Conservation (phyloP, 2,888 invertebrate genomes). For the Chydorus sphaericus region DNA sequence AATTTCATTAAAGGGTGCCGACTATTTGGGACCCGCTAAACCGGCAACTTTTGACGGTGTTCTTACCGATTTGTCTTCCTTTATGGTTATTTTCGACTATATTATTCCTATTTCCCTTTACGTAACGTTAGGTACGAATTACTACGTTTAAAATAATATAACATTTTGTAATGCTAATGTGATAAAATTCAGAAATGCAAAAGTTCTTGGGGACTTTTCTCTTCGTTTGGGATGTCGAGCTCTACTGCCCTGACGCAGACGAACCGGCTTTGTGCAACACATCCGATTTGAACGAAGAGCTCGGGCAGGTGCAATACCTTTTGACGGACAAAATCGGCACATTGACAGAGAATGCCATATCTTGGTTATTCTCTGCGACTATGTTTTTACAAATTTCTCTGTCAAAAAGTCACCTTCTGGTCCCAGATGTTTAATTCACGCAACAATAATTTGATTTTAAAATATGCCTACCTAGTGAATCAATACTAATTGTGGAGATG, state of each 20-base stretch:
- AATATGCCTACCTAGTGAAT: no score
- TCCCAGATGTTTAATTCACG: no score
- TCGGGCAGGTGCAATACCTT: slow-evolving; percentile 66
- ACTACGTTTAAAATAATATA: no score
- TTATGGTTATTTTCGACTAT: slow-evolving; percentile 63
- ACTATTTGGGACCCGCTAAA: background rate
- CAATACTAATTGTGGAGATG: no score
- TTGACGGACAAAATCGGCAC: slow-evolving; percentile 80
- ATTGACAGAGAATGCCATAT: slow-evolving; percentile 68
- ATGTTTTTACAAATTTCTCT: no score
- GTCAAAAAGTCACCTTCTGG: no score
- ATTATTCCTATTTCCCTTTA: slow-evolving; percentile 75
- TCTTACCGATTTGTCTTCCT: slow-evolving; percentile 47
- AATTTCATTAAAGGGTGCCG: background rate
- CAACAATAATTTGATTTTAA: no score
- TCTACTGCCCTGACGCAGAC: slow-evolving; percentile 45
- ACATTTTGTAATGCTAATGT: no score
- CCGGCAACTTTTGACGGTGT: slow-evolving; percentile 18
- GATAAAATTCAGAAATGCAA: slow-evolving; percentile 42
- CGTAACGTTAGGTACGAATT: slow-evolving; percentile 68
- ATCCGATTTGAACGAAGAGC: slow-evolving; percentile 71
- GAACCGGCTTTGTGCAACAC: slow-evolving; percentile 59
- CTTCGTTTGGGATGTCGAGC: slow-evolving; percentile 57
- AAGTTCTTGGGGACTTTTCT: slow-evolving; percentile 49
- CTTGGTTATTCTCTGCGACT: no score